Percentiles rank a stretch among this genome's conserved stretches.
phyloP scores from a whole-genome alignment of 2,113 vertebrate species.

The Hippocampus abdominalis region DNA sequence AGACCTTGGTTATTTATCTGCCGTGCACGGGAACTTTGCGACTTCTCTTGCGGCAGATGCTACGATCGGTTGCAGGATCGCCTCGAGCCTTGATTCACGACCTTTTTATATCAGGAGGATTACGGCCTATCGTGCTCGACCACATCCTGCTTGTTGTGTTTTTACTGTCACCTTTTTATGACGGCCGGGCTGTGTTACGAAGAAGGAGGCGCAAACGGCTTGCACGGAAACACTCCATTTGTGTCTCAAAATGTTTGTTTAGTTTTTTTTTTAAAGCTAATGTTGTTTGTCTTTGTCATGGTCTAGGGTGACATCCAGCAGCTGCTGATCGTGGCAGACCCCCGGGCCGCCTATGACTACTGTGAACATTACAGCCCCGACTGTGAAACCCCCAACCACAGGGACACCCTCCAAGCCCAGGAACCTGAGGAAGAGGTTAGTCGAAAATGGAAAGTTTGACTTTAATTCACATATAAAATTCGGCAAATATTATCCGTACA shows the following conservation, averaged over 20 bases:
- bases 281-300: conserved; percentile 4
- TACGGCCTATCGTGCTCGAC: conserved; percentile 10
- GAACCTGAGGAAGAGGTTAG: conserved; percentile 86
- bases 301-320: conserved; percentile 96
- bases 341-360: conserved; percentile 92
- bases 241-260: neutral
- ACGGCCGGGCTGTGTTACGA: conserved; percentile 11
- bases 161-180: conserved; percentile 49
- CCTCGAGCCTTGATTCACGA: conserved; percentile 28
- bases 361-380: conserved; percentile 97
- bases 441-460: conserved; percentile 2
- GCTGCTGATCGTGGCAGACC: conserved; percentile 86
- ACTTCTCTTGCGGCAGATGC: conserved; percentile 24
- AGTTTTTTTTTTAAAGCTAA: conserved; percentile 14
- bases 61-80: conserved; percentile 38
- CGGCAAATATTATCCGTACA: no score
- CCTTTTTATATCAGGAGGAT: conserved; percentile 21
- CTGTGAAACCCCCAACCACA: conserved; percentile 83
- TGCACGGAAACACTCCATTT: conserved; percentile 16
- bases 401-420: conserved; percentile 86
- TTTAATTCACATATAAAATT: neutral
- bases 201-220: conserved; percentile 5
- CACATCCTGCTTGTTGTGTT: conserved; percentile 37
- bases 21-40: conserved; percentile 47
- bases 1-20: conserved; percentile 62